A percentile compares a stretch with the other conserved stretches of the same genome.
These are phyloP conservation scores for Baccha elongata DNA, from an alignment of 2,888 invertebrate species.

Conservation along the genomic window DNA sequence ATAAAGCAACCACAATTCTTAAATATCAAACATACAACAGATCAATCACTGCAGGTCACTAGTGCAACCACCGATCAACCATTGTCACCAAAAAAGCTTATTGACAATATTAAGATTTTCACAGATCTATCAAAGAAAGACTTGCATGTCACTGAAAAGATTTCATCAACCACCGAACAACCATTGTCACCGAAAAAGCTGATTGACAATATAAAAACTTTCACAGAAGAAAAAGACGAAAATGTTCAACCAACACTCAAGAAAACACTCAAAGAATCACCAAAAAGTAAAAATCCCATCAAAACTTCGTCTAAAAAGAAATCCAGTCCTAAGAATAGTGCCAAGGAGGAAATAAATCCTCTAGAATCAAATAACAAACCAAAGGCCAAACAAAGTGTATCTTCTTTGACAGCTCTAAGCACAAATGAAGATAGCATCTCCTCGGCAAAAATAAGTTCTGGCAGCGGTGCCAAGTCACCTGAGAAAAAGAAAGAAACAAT, in stretches of 20 bases:
- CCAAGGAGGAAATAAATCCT: constrained; percentile 62
- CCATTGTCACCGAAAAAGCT: constrained; percentile 9
- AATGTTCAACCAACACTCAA: neutral
- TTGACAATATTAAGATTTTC: neutral
- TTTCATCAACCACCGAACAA: neutral
- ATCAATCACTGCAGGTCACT: constrained; percentile 10
- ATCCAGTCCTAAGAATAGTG: constrained; percentile 63
- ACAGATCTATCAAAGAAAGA: too few species aligned
- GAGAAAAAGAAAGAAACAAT: constrained; percentile 75
- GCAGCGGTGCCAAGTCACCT: constrained; percentile 82
- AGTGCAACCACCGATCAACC: neutral
- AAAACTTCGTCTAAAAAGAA: constrained; percentile 59
- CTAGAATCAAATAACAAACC: constrained; percentile 77
- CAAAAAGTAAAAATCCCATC: constrained; percentile 50
- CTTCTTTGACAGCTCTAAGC: constrained; percentile 49
- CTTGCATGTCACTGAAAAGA: constrained; percentile 10
- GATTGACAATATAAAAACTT: neutral
- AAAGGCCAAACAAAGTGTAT: constrained; percentile 55
- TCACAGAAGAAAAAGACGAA: constrained; percentile 18
- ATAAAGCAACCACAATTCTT: constrained; percentile 2
- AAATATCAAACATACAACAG: constrained; percentile 11
- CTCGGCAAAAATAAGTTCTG: constrained; percentile 81
- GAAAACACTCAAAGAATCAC: constrained; percentile 52
- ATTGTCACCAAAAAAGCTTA: constrained; percentile 4
- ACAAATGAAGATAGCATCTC: constrained; percentile 74